Evolutionary conservation across 1,140 invertebrate species (phyloP).

Genomic region (Polyergus mexicanus): DNA sequence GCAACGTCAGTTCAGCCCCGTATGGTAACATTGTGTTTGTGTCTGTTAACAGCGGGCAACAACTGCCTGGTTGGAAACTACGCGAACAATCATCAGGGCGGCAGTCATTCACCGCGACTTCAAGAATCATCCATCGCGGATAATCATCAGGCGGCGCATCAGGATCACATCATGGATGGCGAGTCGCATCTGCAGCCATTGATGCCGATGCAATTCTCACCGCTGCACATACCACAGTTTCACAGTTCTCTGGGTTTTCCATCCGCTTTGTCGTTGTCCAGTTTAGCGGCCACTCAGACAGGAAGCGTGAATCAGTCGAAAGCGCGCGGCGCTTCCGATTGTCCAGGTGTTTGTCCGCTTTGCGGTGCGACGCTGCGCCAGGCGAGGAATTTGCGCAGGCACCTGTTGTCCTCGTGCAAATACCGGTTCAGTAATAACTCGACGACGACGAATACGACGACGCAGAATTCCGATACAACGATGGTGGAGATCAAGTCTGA

Average conservation of each 20-base stretch:
- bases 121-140: conserved; percentile 73
- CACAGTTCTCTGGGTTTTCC: conserved; percentile 75
- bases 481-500: conserved; percentile 83
- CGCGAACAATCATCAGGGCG: conserved; percentile 76
- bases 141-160: conserved; percentile 72
- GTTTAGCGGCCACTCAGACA: conserved; percentile 45
- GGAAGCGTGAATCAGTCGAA: conserved; percentile 75
- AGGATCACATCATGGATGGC: conserved; percentile 73
- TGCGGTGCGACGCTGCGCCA: conserved; percentile 88
- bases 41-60: conserved; percentile 81
- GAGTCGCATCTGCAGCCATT: conserved; percentile 83
- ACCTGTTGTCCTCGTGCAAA: conserved; percentile 86
- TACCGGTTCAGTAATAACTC: conserved; percentile 81
- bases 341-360: conserved; percentile 88
- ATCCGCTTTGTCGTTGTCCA: conserved; percentile 65
- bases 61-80: conserved; percentile 72
- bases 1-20: conserved; percentile 82
- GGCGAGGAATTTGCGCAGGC: conserved; percentile 88
- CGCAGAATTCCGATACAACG: conserved; percentile 76
- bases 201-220: conserved; percentile 84
- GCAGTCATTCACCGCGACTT: conserved; percentile 70
- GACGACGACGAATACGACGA: neutral
- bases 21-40: conserved; percentile 84
- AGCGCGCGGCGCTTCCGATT: conserved; percentile 88
- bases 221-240: conserved; percentile 84